Evolutionary conservation across 2,113 vertebrate species (phyloP), one percentile per base, ranked within the genome.

Genomic region (Percopsis transmontana): DNA sequence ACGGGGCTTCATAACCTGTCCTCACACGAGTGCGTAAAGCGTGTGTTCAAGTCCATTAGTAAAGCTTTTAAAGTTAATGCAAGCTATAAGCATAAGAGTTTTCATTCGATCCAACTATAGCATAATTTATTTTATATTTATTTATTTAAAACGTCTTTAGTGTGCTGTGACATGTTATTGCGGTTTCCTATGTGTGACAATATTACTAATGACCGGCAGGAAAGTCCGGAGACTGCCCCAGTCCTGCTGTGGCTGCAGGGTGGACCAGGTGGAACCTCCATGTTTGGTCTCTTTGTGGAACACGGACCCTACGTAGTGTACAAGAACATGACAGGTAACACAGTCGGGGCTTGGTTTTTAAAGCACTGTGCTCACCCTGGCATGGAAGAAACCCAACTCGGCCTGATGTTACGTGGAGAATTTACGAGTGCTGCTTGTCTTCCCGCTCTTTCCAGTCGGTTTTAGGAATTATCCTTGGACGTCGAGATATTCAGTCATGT

Each of bases 271-370:
- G 91, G 93, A 8, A 91, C 93, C 1, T 96, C 95, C 15, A 91
- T 96, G 94, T 95, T 95, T 66, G 95, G 94, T 0, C 89, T 97
- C 15, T 96, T 97, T 81, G 93, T 96, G 70, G 95, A 96, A 74
- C 91, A 96, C 0, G 95, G 95, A 19, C 95, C 95, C 0, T 97
- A 94, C 44, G 63, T 94, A 70, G 92, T 96, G 27, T 87, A 87
- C 41, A 82, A 87, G 55, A 94, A 96, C 77, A 20, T 95, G 80
- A 94, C 94, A 0, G 66, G 95, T 95, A 83, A 91, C 87, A 69
- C n/a, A 1, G 39, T 19, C 5, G 23, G 5, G 20, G 5, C 51
- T 23, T 53, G 15, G n/a, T n/a, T 7, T n/a, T n/a, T 48, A 48
- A 44, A 1, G 1, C 3, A 14, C 12, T 27, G 9, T 27, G 40